phyloP scores from a whole-genome alignment of 1,140 invertebrate genomes.

The Cherax destructor region DNA sequence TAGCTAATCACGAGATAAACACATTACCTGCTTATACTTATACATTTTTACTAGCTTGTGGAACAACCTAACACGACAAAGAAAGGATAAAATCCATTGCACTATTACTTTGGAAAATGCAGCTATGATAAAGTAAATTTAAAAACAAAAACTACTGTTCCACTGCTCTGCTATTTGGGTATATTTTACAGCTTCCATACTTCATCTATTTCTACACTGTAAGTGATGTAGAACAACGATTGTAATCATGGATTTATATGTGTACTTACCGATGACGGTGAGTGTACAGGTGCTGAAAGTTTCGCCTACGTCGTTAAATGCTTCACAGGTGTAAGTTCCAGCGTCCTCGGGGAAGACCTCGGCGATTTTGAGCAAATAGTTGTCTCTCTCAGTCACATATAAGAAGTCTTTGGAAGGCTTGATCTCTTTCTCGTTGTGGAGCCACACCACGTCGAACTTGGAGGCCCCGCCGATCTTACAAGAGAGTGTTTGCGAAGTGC shows the following conservation, averaged over 20 bases:
- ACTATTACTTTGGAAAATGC: no score
- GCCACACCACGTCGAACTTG: conserved; percentile 95
- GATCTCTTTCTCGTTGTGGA: conserved; percentile 97
- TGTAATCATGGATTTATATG: background rate
- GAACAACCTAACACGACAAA: no score
- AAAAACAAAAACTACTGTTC: no score
- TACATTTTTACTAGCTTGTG: no score
- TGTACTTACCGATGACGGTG: conserved; percentile 82
- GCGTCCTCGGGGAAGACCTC: conserved; percentile 96
- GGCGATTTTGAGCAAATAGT: conserved; percentile 91
- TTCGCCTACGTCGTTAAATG: conserved; percentile 95
- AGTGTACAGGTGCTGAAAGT: conserved; percentile 93
- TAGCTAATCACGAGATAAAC: no score
- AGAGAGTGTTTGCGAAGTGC: conserved; percentile 87
- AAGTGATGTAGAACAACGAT: no score
- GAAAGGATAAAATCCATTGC: no score
- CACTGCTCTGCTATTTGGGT: no score
- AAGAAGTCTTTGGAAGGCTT: conserved; percentile 97
- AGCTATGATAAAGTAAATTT: no score
- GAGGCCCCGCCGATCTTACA: conserved; percentile 90
- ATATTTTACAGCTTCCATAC: no score
- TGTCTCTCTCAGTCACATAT: conserved; percentile 92
- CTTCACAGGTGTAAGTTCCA: conserved; percentile 96
- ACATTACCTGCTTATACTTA: no score
- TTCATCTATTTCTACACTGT: no score